Evolutionary conservation across 1,140 invertebrate genomes (phyloP), one percentile per base, ranked within the genome.

Genomic region (Eulimnadia texana): DNA sequence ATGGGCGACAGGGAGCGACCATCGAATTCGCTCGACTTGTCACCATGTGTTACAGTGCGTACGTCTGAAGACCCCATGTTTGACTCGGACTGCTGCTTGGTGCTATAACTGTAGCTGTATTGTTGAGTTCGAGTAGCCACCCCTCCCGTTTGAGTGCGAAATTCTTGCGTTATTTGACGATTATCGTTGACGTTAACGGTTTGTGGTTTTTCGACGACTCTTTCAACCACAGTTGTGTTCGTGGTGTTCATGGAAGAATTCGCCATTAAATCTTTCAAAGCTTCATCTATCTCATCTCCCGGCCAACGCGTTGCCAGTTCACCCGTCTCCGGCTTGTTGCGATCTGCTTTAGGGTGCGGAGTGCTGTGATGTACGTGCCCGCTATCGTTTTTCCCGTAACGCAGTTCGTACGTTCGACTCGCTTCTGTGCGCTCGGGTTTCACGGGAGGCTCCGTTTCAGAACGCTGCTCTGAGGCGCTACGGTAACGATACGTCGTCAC

Each of bases 401-500:
- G 55, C 9, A 16, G 28, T n/a, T 58, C 55, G 27, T 42, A 33
- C 11, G 42, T 20, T 16, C 55, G 23, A 19, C 55, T 58, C 24
- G 55, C 55, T 58, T 58, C 27, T 2, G 55, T 58, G 3, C 55
- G 55, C 42, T 58, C 55, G 22, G 55, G 55, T 16, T 33, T 58
- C n/a, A 58, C 16, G 29, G 55, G 55, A 19, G 55, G 42, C 23
- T 58, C 55, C 16, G 42, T 27, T 27, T 58, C 55, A 9, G 55
- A 33, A 33, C 55, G 13, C 42, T 58, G 55, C 20, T 42, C 55
- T 16, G 55, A 58, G 19, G 23, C 55, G 24, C 3, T 10, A 13
- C 55, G 28, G 25, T 58, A 58, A 20, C 55, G 55, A 42, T 58
- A 58, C 16, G 55, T 51, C 27, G 49, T 61, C 27, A 61, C 50